Evolutionary conservation across 2,113 vertebrate species (phyloP), one percentile per base, ranked within the genome.

Genomic region (Pedionomus torquatus): DNA sequence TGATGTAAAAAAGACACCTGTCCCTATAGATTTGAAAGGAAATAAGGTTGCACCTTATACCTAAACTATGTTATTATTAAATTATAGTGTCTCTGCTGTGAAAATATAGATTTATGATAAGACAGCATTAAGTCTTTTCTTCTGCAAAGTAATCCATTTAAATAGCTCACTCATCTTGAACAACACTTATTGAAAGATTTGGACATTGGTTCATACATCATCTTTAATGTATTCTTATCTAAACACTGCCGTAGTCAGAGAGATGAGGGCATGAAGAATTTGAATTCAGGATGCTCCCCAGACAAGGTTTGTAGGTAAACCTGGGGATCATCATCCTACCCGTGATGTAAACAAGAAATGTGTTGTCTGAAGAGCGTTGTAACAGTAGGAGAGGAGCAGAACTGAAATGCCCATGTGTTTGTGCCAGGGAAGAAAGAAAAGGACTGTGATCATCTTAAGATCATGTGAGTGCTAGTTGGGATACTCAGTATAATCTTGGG

Each of bases 31-130:
- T 88, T 69, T 79, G 72, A 89, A 79, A 96, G 64, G 61, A 92
- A 72, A 87, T 19, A n/a, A 86, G 51, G 64, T 57, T 91, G 64
- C n/a, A 82, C 55, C 86, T 90, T 43, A 63, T 65, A 58, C 71
- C 33, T 83, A 26, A 89, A 87, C 69, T 61, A 30, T 30, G 17
- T 87, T 66, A 70, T 75, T 92, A 83, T 91, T 84, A 91, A 95
- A 95, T 93, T 81, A 71, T 31, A 71, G 13, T 25, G 2, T 71
- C 44, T 51, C 72, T 91, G 86, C 71, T 0, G 19, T 66, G 71
- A 87, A 93, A 95, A 63, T 83, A 81, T 4, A 83, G 92, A 92
- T 96, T 92, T 93, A 89, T 88, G 71, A 64, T 94, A 92, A 86
- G 43, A 68, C 60, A 71, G 60, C 43, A 41, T 89, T 82, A 87